Percentiles rank a stretch among this genome's conserved stretches.
Evolutionary conservation across 2,797 vertebrate species (phyloP).

Genomic region (Scleropages formosus): DNA sequence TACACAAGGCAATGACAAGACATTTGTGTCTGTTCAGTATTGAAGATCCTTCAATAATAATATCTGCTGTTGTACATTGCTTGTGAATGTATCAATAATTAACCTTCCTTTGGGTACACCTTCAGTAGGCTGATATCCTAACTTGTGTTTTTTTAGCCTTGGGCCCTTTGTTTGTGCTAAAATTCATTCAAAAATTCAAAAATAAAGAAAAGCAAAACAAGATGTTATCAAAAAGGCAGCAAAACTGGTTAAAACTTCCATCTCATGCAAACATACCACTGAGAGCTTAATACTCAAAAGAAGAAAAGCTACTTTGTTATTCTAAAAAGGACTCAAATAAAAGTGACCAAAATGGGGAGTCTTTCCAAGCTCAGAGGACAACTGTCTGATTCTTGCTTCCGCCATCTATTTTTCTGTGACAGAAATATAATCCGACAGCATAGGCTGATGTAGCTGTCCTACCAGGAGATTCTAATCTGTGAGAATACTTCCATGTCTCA

Average conservation of each 20-base stretch:
- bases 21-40: no score
- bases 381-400: conserved; percentile 81
- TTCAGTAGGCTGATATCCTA: no score
- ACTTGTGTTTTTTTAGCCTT: no score
- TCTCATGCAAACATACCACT: no score
- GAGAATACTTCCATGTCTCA: conserved; percentile 92
- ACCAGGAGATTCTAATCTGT: conserved; percentile 89
- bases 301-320: no score
- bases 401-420: conserved; percentile 54
- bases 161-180: neutral
- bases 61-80: no score
- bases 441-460: conserved; percentile 50
- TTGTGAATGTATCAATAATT: no score
- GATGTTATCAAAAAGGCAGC: conserved; percentile 46
- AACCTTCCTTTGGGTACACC: no score
- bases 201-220: conserved; percentile 51
- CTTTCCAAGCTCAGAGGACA: conserved; percentile 68
- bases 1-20: no score
- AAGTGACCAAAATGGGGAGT: conserved; percentile 72
- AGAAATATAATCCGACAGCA: conserved; percentile 41
- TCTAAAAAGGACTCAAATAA: no score
- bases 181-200: neutral
- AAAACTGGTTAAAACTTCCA: conserved; percentile 51
- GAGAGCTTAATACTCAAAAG: no score
- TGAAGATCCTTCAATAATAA: no score